Conservation (phyloP, 2,888 invertebrate genomes). For the Melinaea marsaeus region DNA sequence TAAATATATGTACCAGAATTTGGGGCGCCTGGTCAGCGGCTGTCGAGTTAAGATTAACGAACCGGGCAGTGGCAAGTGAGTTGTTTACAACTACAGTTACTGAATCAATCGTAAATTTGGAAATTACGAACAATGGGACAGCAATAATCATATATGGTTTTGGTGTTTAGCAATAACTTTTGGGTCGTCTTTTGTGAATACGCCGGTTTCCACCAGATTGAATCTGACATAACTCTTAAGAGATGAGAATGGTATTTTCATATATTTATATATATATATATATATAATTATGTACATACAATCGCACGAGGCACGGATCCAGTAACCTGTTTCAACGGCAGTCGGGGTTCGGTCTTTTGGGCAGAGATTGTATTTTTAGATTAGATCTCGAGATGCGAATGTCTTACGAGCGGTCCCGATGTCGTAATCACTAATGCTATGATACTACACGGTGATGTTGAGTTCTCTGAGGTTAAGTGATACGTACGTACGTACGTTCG, state of each 20-base stretch:
- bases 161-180: slow-evolving; percentile 1
- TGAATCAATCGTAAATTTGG: slow-evolving; percentile 23
- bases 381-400: slow-evolving; percentile 33
- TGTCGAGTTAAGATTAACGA: slow-evolving; percentile 32
- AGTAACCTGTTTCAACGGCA: slow-evolving; percentile 20
- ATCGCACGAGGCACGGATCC: too few species aligned
- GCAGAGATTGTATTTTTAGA: slow-evolving; percentile 33
- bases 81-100: slow-evolving; percentile 27
- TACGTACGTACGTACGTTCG: slow-evolving; percentile 11
- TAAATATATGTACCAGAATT: slow-evolving; percentile 31
- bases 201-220: neutral
- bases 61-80: slow-evolving; percentile 31
- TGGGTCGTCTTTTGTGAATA: neutral
- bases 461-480: slow-evolving; percentile 13
- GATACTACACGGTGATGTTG: slow-evolving; percentile 21
- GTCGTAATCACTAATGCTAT: slow-evolving; percentile 32
- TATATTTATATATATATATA: neutral
- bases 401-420: slow-evolving; percentile 35
- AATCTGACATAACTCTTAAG: neutral
- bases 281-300: neutral
- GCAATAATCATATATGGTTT: slow-evolving; percentile 22
- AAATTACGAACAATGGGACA: slow-evolving; percentile 27
- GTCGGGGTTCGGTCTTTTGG: slow-evolving; percentile 29
- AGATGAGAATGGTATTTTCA: neutral
- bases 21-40: slow-evolving; percentile 31